These are phyloP conservation scores for Irena cyanogastra DNA, from an alignment of 2,113 vertebrate species.

Conservation along the genomic window DNA sequence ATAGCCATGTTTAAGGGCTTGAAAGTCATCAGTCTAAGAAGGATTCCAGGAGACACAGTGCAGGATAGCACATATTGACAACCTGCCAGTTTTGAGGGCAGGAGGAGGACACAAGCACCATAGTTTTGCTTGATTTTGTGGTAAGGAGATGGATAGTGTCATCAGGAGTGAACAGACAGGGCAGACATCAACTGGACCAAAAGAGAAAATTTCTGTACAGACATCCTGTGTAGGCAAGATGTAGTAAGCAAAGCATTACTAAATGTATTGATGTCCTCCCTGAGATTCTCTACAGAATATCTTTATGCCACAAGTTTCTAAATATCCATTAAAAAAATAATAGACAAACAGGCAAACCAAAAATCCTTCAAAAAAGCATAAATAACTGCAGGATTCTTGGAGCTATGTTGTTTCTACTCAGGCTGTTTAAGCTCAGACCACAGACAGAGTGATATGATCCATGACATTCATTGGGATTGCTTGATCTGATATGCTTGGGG, in stretches of 20 bases:
- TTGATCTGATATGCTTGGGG: not conserved
- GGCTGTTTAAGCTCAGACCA: not conserved
- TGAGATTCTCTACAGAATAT: not conserved
- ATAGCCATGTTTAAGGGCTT: not conserved
- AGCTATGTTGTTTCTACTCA: not conserved
- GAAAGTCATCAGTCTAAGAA: slow-evolving; percentile 3
- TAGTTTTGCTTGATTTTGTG: not conserved
- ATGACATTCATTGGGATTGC: not conserved
- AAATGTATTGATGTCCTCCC: not conserved
- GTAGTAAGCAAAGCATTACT: not conserved
- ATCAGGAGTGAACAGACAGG: not conserved
- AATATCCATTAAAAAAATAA: not conserved
- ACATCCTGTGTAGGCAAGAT: not conserved
- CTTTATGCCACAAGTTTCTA: not conserved
- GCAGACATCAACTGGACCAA: not conserved
- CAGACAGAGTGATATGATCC: not conserved
- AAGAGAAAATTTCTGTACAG: not conserved
- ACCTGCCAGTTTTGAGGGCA: not conserved
- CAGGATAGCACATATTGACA: not conserved
- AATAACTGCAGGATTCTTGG: not conserved
- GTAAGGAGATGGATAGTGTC: not conserved
- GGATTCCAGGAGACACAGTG: not conserved
- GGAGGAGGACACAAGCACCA: not conserved
- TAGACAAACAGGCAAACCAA: not conserved
- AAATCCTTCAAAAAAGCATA: not conserved